These are phyloP conservation scores for Agrotis ipsilon DNA, from an alignment of 2,888 invertebrate species.

Conservation along the genomic window DNA sequence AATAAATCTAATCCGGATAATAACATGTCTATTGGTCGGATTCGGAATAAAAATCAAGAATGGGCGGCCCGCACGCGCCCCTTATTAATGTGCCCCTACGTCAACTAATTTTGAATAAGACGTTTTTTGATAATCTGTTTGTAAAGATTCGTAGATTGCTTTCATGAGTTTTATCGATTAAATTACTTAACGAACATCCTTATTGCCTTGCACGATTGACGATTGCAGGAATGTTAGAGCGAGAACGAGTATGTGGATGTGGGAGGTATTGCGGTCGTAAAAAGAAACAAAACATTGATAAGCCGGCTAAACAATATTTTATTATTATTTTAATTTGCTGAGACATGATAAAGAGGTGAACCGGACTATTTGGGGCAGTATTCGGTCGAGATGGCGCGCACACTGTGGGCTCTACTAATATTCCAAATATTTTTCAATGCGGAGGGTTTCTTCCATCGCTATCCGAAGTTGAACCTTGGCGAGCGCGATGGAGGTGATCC, in stretches of 20 bases:
- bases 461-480: conserved; percentile 80
- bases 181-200: no score
- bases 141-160: no score
- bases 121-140: no score
- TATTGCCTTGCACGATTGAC: no score
- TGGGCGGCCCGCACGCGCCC: no score
- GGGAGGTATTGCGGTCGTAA: not conserved
- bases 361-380: conserved; percentile 39
- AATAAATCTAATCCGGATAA: no score
- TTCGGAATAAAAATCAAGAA: no score
- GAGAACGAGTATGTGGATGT: not conserved
- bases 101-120: no score
- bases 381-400: conserved; percentile 71
- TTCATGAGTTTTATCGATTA: no score
- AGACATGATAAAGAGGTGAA: conserved; percentile 55
- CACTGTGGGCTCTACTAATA: conserved; percentile 67
- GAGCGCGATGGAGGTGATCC: conserved; percentile 80
- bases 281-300: conserved; percentile 29
- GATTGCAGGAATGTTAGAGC: not conserved
- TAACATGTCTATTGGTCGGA: no score
- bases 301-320: conserved; percentile 43
- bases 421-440: conserved; percentile 70
- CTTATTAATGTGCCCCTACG: no score
- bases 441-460: conserved; percentile 79
- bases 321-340: conserved; percentile 26